Evolutionary conservation across 2,888 invertebrate species (phyloP).

Genomic region (Tetragonisca angustula): DNA sequence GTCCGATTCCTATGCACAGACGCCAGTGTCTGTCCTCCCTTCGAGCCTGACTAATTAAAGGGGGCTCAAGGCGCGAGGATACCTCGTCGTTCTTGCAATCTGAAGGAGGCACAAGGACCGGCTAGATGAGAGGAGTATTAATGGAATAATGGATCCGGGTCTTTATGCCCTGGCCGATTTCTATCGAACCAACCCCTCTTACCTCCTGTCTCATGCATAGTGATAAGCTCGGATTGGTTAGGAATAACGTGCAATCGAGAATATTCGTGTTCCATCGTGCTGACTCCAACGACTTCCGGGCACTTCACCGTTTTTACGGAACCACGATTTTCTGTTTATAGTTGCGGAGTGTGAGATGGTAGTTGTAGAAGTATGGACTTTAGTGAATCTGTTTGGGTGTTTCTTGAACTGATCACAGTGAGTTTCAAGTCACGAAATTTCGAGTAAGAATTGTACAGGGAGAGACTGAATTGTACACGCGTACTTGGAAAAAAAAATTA

Average conservation of each 20-base stretch:
- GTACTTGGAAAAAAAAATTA: no score
- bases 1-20: constrained; percentile 68
- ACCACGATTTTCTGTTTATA: neutral
- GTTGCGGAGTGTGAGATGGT: no score
- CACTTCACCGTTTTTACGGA: neutral
- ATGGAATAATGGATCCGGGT: constrained; percentile 61
- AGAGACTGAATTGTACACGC: no score
- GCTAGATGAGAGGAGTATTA: constrained; percentile 39
- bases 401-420: no score
- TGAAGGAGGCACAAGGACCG: constrained; percentile 32
- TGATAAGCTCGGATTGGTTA: constrained; percentile 17
- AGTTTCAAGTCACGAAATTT: no score
- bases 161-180: constrained; percentile 38
- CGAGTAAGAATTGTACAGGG: no score
- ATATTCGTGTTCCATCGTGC: neutral
- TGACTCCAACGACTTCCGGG: neutral
- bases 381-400: no score
- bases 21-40: constrained; percentile 60
- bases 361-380: no score
- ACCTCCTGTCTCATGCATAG: constrained; percentile 45
- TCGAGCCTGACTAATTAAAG: constrained; percentile 71
- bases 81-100: constrained; percentile 29
- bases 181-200: constrained; percentile 32
- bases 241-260: neutral
- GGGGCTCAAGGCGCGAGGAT: constrained; percentile 66